Conservation (phyloP, 2,797 vertebrate species). For the Sparus aurata region DNA sequence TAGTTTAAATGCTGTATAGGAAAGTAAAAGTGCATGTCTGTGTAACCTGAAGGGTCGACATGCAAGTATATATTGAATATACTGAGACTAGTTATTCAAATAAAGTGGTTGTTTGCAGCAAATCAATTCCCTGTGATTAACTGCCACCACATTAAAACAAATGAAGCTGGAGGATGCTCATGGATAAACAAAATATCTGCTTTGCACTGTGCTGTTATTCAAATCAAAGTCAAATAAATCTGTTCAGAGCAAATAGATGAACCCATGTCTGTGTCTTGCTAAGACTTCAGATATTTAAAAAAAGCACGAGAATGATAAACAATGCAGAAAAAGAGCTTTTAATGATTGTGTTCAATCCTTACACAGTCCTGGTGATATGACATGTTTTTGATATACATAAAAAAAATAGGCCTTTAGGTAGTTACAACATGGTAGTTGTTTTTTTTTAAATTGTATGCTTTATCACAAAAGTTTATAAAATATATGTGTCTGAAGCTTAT, state of each 20-base stretch:
- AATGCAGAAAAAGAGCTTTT: conserved; percentile 38
- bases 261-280: too few species aligned
- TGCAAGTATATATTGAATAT: background rate
- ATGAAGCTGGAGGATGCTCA: background rate
- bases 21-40: too few species aligned
- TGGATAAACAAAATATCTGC: background rate
- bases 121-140: background rate
- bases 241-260: background rate
- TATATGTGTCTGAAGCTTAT: background rate
- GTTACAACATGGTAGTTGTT: background rate
- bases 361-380: background rate
- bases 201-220: background rate
- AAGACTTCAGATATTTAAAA: background rate
- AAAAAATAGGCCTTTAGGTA: background rate
- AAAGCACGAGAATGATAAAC: conserved; percentile 30
- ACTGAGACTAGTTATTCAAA: background rate
- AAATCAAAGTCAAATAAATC: background rate
- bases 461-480: conserved; percentile 3
- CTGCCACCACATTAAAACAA: background rate
- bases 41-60: background rate
- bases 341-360: conserved; percentile 46
- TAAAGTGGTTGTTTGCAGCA: background rate
- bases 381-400: conserved; percentile 10
- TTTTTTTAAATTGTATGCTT: background rate
- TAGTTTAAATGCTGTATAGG: too few species aligned